A percentile compares a stretch with the other conserved stretches of the same genome.
Conservation (phyloP, 2,113 vertebrate species). For the Butorides virescens region DNA sequence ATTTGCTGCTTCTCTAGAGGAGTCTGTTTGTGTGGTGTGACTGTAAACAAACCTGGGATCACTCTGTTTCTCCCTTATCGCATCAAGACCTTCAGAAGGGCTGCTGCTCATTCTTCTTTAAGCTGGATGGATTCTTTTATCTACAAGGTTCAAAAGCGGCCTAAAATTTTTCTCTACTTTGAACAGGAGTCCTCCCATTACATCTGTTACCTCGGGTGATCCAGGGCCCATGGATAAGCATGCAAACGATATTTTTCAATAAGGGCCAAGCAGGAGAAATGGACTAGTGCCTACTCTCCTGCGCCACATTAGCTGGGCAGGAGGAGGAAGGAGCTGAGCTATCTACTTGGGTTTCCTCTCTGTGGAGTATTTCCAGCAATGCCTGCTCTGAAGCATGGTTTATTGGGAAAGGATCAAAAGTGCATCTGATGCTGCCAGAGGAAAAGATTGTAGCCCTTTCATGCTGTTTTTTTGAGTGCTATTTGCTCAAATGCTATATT, state of each 20-base stretch:
- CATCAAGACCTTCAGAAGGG: background rate
- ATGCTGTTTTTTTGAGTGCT: background rate
- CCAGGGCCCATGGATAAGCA: background rate
- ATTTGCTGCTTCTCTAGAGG: background rate
- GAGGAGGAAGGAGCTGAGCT: background rate
- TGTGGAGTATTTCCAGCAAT: background rate
- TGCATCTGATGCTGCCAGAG: background rate
- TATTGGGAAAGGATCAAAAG: background rate
- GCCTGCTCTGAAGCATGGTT: background rate
- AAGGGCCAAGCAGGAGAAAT: background rate
- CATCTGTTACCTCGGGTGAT: background rate
- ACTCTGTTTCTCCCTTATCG: background rate
- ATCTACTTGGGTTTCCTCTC: background rate
- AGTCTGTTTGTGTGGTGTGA: background rate
- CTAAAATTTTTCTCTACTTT: background rate
- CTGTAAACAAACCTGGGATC: background rate
- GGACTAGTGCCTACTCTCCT: background rate
- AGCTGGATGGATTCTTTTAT: background rate
- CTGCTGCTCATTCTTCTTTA: background rate
- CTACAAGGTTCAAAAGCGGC: background rate
- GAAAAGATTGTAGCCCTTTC: background rate
- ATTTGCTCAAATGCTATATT: background rate
- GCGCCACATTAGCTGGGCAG: background rate
- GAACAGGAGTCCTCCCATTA: background rate
- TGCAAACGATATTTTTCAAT: background rate